These are phyloP conservation scores for Agriopis leucophaearia DNA, from an alignment of 2,888 invertebrate species.

Conservation along the genomic window DNA sequence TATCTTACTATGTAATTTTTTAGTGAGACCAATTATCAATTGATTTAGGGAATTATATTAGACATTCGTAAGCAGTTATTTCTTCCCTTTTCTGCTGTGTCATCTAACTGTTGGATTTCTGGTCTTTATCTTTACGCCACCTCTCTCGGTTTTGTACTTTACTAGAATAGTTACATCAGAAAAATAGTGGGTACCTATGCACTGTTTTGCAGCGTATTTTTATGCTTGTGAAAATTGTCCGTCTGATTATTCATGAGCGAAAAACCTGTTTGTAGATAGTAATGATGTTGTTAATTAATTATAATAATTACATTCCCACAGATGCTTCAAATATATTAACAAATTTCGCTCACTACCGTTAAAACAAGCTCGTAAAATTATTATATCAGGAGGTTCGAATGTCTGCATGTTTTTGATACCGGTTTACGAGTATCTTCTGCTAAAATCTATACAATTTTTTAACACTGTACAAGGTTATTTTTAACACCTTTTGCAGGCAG, in stretches of 20 bases:
- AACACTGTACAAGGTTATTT: background rate
- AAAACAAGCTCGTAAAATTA: conserved; percentile 35
- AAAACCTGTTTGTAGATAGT: background rate
- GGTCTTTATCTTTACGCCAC: background rate
- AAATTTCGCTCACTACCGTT: conserved; percentile 36
- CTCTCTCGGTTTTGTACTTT: background rate
- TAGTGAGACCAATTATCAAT: no score
- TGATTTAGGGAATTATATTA: background rate
- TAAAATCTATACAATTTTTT: conserved; percentile 20
- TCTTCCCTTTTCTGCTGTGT: conserved; percentile 7
- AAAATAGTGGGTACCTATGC: no score
- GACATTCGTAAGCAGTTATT: background rate
- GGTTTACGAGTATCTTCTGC: conserved; percentile 39
- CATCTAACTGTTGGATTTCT: background rate
- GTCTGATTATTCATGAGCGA: background rate
- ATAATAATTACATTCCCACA: conserved; percentile 45
- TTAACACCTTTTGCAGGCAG: no score
- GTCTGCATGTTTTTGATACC: conserved; percentile 31
- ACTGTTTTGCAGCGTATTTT: conserved; percentile 1
- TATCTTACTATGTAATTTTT: no score
- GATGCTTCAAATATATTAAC: conserved; percentile 37
- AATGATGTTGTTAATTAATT: conserved; percentile 29
- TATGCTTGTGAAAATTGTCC: conserved; percentile 1
- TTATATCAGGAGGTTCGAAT: conserved; percentile 33
- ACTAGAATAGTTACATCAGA: no score